phyloP scores from a whole-genome alignment of 2,888 invertebrate species.

The Caenorhabditis japonica region DNA sequence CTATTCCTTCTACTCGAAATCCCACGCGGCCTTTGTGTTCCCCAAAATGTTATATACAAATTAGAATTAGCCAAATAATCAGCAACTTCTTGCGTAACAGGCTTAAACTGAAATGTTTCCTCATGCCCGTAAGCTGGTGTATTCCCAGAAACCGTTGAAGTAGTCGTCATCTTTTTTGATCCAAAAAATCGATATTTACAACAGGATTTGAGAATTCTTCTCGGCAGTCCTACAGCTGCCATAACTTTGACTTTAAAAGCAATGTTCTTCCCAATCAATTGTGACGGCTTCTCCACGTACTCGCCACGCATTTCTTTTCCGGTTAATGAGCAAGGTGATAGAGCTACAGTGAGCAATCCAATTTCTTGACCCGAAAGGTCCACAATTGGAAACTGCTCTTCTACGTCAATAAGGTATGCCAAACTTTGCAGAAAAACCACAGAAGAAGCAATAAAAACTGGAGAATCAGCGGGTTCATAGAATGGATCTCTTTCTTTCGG shows the following conservation, averaged over 20 bases:
- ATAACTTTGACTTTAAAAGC: slow-evolving; percentile 80
- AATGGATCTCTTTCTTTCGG: slow-evolving; percentile 81
- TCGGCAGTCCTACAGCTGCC: slow-evolving; percentile 80
- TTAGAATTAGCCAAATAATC: slow-evolving; percentile 79
- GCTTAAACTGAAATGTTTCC: slow-evolving; percentile 78
- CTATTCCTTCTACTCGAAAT: slow-evolving; percentile 29
- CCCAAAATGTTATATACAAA: slow-evolving; percentile 80
- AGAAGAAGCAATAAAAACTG: slow-evolving; percentile 80
- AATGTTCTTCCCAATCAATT: slow-evolving; percentile 79
- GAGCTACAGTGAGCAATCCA: slow-evolving; percentile 79
- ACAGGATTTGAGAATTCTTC: slow-evolving; percentile 79
- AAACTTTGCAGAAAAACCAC: slow-evolving; percentile 80
- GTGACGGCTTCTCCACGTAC: slow-evolving; percentile 80
- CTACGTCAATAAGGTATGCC: slow-evolving; percentile 80
- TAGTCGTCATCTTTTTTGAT: slow-evolving; percentile 71
- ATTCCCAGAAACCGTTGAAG: slow-evolving; percentile 77
- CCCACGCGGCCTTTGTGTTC: slow-evolving; percentile 77
- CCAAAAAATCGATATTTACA: slow-evolving; percentile 80
- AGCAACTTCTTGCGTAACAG: slow-evolving; percentile 79
- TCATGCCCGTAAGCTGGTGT: slow-evolving; percentile 80
- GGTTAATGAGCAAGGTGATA: slow-evolving; percentile 79
- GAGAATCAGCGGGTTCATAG: slow-evolving; percentile 79
- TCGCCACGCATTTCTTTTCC: slow-evolving; percentile 80
- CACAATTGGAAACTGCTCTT: slow-evolving; percentile 80
- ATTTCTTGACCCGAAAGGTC: slow-evolving; percentile 78